phyloP scores from a whole-genome alignment of 2,797 vertebrate genomes.

The Epinephelus awoara region DNA sequence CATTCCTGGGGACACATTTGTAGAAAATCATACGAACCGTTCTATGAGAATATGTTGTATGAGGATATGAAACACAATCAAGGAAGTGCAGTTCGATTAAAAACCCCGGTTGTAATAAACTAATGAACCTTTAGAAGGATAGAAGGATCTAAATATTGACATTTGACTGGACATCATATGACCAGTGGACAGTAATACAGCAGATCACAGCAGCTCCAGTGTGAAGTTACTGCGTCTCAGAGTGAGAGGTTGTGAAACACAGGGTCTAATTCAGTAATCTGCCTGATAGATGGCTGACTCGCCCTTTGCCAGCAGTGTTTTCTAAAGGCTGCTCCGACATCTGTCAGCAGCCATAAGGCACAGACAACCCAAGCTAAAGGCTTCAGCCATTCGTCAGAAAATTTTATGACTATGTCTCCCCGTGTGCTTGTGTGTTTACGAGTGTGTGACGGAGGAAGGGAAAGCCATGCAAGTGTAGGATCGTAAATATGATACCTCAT shows the following conservation, averaged over 20 bases:
- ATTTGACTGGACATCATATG: not conserved
- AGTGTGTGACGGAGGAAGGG: conserved; percentile 47
- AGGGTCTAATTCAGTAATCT: conserved; percentile 62
- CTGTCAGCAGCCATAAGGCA: conserved; percentile 70
- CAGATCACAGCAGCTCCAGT: conserved; percentile 1
- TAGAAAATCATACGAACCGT: no score
- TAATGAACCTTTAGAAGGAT: no score
- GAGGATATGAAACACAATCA: not conserved
- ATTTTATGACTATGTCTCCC: conserved; percentile 60
- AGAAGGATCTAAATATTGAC: not conserved
- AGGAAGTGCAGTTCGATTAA: not conserved
- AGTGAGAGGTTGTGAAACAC: conserved; percentile 55
- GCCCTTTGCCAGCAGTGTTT: conserved; percentile 63
- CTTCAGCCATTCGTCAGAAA: conserved; percentile 64
- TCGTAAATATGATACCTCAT: conserved; percentile 52
- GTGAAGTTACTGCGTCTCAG: conserved; percentile 37
- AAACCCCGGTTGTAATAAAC: conserved; percentile 1
- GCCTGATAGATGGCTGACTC: conserved; percentile 62
- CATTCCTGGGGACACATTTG: no score
- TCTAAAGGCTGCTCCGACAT: conserved; percentile 69
- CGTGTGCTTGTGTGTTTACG: conserved; percentile 46
- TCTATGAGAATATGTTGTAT: not conserved
- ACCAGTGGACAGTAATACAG: conserved; percentile 1
- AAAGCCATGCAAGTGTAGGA: conserved; percentile 29
- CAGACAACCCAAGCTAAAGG: conserved; percentile 49